Evolutionary conservation across 1,140 invertebrate genomes (phyloP), one percentile per base, ranked within the genome.

Genomic region (Temnothorax curvispinosus): DNA sequence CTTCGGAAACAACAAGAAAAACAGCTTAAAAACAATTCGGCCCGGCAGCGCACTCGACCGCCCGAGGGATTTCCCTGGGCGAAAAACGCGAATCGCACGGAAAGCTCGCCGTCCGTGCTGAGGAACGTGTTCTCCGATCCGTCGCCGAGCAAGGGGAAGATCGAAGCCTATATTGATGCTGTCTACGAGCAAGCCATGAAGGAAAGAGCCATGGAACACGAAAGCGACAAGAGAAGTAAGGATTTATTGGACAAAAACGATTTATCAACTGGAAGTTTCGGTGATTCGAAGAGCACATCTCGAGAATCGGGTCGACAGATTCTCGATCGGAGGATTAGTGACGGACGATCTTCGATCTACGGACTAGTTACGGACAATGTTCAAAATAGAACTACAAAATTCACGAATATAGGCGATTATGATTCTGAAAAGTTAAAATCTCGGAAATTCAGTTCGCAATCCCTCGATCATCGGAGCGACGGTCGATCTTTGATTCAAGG

Each of bases 111-210:
- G 41, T 27, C 50, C 6, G 3, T 67, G 9, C 8, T n/a, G 38
- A 56, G 47, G 15, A 85, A 4, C 32, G 18, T 35, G 13, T 27
- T 47, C 15, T 60, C 56, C 44, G 52, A 85, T 60, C 44, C 52
- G 1, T 50, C 38, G 44, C 44, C 62, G 27, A 62, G 13, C 4
- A 60, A 21, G 3, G 38, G 27, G 13, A 60, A 41, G 32, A 87
- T 87, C 52, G 76, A 54, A 38, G 44, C 85, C 6, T 86, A 81
- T 1, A 81, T 86, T n/a, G 32, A 58, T 44, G 47, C 18, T 0
- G 8, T 74, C 1, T 9, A 47, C 9, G 56, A 75, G 2, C 65
- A 50, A 52, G 18, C 50, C 2, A 62, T 32, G 50, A 50, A 47
- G 15, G 2, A 44, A 8, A 85, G 13, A 50, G 38, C 56, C 13